A percentile compares a stretch with the other conserved stretches of the same genome.
Evolutionary conservation across 2,797 vertebrate species (phyloP).

Genomic region (Pristis pectinata): DNA sequence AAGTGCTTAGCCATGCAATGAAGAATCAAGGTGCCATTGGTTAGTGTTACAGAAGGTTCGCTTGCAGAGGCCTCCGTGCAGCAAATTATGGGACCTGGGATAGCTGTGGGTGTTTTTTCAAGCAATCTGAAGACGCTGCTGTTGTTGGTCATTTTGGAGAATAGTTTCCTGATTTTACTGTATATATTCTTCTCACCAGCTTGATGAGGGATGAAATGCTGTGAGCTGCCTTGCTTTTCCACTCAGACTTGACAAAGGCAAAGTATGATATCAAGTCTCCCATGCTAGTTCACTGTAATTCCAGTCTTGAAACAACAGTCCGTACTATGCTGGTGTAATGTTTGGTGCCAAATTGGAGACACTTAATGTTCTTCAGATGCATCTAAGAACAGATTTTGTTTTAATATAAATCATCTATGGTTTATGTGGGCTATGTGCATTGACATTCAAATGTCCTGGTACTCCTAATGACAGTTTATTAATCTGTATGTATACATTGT

Average conservation of each 20-base stretch:
- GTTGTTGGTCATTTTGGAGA: background rate
- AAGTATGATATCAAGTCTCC: background rate
- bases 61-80: slow-evolving; percentile 49
- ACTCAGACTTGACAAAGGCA: background rate
- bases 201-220: background rate
- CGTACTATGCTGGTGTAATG: background rate
- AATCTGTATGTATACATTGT: background rate
- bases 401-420: background rate
- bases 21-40: slow-evolving; percentile 46
- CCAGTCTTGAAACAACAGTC: background rate
- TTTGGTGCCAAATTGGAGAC: background rate
- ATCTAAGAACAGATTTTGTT: background rate
- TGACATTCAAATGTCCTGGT: background rate
- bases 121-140: too few species aligned
- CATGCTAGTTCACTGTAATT: background rate
- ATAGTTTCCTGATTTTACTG: background rate
- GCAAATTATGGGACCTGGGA: slow-evolving; percentile 42
- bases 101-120: background rate
- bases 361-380: background rate
- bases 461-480: background rate
- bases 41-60: slow-evolving; percentile 48
- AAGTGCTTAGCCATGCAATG: slow-evolving; percentile 48
- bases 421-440: background rate
- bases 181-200: background rate
- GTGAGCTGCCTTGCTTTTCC: background rate